These are phyloP conservation scores for Pluvialis apricaria DNA, from an alignment of 2,113 vertebrate genomes.

Conservation along the genomic window DNA sequence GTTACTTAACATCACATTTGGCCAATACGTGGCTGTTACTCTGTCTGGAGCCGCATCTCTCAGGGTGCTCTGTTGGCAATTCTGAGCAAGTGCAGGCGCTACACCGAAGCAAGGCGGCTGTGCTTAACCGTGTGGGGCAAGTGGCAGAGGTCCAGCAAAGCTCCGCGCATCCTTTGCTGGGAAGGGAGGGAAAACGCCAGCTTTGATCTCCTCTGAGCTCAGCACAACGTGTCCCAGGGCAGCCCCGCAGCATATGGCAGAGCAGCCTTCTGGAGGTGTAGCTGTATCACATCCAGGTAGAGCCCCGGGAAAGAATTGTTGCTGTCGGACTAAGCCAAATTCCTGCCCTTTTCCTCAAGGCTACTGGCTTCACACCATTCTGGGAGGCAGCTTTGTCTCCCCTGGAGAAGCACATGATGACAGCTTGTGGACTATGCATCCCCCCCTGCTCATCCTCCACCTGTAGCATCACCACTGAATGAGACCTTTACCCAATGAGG, in stretches of 20 bases:
- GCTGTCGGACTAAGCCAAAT: neutral
- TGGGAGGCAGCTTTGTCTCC: neutral
- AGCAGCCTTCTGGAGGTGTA: slow-evolving; percentile 5
- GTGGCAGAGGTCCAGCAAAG: neutral
- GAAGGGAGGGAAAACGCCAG: neutral
- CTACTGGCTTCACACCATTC: neutral
- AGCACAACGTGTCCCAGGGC: neutral
- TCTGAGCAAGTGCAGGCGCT: neutral
- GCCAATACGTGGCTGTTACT: neutral
- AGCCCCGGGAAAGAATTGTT: slow-evolving; percentile 12
- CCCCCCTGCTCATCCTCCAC: neutral
- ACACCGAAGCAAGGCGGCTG: neutral
- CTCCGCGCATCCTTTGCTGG: neutral
- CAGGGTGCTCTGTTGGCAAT: neutral
- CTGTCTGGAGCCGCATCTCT: neutral
- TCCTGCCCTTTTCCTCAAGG: slow-evolving; percentile 3
- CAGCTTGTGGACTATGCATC: fast-evolving
- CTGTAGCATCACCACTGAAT: neutral
- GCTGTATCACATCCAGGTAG: slow-evolving; percentile 43
- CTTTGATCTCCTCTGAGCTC: neutral
- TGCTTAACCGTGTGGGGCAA: neutral
- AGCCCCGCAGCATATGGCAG: neutral
- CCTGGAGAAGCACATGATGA: neutral
- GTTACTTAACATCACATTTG: neutral
- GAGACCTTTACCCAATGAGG: neutral